Evolutionary conservation across 2,113 vertebrate species (phyloP), one percentile per base, ranked within the genome.

Genomic region (Aptenodytes forsteri): DNA sequence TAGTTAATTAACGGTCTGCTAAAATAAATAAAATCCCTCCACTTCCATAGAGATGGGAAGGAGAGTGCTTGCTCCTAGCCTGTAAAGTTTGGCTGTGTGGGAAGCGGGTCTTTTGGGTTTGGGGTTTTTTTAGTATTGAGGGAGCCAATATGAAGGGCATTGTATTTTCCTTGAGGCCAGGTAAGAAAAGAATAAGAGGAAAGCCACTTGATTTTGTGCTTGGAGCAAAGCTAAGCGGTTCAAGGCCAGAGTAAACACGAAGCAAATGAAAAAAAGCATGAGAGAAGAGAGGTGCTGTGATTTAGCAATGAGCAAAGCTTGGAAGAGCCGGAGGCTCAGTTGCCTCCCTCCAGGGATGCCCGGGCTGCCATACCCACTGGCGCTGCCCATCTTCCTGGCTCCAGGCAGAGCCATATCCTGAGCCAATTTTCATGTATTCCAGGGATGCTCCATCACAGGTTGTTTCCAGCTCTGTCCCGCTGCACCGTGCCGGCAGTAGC

Each of bases 191-290:
- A 97, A 67, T 56, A 82, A 87, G 95, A 89, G 92, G 77, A 73
- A 93, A 97, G 83, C 59, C 65, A 13, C 83, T 97, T 95, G 95
- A 83, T 90, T 96, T 89, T 47, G 25, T 96, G 97, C 97, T 95
- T 97, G 95, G 86, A 97, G 95, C 59, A 52, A 89, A 85, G 83
- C 83, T 78, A 92, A 95, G 86, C 34, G 5, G 72, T 82, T 93
- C 91, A 87, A 87, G 97, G 94, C 92, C 89, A 95, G 90, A 92
- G 72, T 87, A 97, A 97, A 95, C 92, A 97, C 2, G 44, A 97
- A 96, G 44, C 44, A 89, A 95, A 96, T 75, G 36, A 42, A 49
- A 65, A 64, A 93, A 56, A 26, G 21, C 1, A 2, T 36, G 32
- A 78, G 73, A 80, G 77, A 52, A 78, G 80, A 92, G 89, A 93